Percentiles rank a stretch among this genome's conserved stretches.
Evolutionary conservation across 2,888 invertebrate species (phyloP).

Genomic region (Himalopsyche tibetana): DNA sequence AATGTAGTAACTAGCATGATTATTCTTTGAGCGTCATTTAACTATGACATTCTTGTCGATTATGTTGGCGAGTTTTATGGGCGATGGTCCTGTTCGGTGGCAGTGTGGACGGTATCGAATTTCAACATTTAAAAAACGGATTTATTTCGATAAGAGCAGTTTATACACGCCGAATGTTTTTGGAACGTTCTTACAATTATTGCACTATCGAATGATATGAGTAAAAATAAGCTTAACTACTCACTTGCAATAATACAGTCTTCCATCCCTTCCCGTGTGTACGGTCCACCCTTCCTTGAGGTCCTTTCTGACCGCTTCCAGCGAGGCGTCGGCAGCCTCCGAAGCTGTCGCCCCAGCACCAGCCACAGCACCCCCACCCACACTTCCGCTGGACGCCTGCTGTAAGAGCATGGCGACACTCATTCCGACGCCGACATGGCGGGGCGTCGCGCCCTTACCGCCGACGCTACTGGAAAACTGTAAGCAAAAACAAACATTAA

Average conservation of each 20-base stretch:
- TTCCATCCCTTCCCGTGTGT: constrained; percentile 86
- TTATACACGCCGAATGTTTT: too few relatives aligned
- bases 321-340: constrained; percentile 69
- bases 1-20: too few relatives aligned
- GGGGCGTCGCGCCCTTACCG: constrained; percentile 44
- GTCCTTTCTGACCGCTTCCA: constrained; percentile 79
- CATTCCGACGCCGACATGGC: constrained; percentile 52
- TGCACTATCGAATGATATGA: too few relatives aligned
- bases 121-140: too few relatives aligned
- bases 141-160: too few relatives aligned
- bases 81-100: too few relatives aligned
- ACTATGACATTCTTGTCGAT: neutral
- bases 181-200: too few relatives aligned
- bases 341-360: constrained; percentile 71
- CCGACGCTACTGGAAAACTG: constrained; percentile 51
- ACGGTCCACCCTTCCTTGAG: constrained; percentile 87
- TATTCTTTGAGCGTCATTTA: too few relatives aligned
- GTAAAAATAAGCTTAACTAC: constrained; percentile 69
- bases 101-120: too few relatives aligned
- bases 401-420: constrained; percentile 44
- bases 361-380: constrained; percentile 60
- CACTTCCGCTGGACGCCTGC: constrained; percentile 29
- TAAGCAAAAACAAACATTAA: neutral
- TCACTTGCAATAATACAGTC: constrained; percentile 95
- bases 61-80: too few relatives aligned